Evolutionary conservation across 2,888 invertebrate genomes (phyloP).

Genomic region (Tromatobia lineatoria): DNA sequence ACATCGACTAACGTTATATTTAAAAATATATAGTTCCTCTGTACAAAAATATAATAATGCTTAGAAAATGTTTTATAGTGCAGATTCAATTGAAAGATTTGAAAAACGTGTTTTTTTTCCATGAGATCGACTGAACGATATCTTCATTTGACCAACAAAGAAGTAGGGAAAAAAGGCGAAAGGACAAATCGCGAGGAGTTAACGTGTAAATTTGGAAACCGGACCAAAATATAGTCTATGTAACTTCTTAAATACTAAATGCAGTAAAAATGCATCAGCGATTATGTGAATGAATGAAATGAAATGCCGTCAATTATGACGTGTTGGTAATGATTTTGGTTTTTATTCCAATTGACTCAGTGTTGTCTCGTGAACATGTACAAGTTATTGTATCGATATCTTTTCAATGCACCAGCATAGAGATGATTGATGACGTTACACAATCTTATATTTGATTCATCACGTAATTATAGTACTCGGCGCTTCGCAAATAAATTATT

Average conservation of each 20-base stretch:
- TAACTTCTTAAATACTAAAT: constrained; percentile 48
- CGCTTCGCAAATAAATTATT: constrained; percentile 43
- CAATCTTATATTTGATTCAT: constrained; percentile 47
- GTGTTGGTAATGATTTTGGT: constrained; percentile 53
- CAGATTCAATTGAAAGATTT: background rate
- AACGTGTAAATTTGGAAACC: constrained; percentile 39
- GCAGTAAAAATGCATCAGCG: constrained; percentile 39
- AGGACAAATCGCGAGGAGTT: background rate
- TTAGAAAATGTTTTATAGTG: background rate
- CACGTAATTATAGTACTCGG: constrained; percentile 34
- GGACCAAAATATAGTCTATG: constrained; percentile 55
- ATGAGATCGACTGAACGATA: background rate
- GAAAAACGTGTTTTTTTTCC: background rate
- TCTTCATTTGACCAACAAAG: background rate
- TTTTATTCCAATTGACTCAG: constrained; percentile 41
- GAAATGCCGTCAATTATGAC: constrained; percentile 35
- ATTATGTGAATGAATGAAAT: constrained; percentile 44
- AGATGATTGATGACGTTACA: constrained; percentile 57
- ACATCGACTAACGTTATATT: background rate
- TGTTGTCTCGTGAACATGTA: constrained; percentile 39
- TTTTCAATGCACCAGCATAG: constrained; percentile 32
- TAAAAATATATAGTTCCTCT: background rate
- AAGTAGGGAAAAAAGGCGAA: background rate
- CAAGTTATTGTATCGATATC: constrained; percentile 31
- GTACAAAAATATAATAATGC: background rate